Evolutionary conservation across 1,140 invertebrate species (phyloP).

Genomic region (Drosophila pseudoananassae): DNA sequence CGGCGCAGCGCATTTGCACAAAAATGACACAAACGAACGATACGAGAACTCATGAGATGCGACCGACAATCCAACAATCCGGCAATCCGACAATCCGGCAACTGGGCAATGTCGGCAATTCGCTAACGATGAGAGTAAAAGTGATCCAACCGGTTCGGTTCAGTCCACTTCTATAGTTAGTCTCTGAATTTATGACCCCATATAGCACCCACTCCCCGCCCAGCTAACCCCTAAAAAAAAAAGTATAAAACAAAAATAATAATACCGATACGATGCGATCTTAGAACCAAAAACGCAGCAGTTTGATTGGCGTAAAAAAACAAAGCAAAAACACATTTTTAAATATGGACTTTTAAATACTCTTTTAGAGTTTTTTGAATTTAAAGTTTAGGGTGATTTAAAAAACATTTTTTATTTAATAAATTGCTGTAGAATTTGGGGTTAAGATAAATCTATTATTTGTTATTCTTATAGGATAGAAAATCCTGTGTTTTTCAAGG

Average conservation of each 20-base stretch:
- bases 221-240: slow-evolving; percentile 5
- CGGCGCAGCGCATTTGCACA: slow-evolving; percentile 31
- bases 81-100: background rate
- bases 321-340: slow-evolving; percentile 25
- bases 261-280: slow-evolving; percentile 44
- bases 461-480: background rate
- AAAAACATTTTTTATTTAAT: too few relatives aligned
- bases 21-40: background rate
- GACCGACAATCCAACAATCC: slow-evolving; percentile 29
- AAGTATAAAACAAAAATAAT: slow-evolving; percentile 8
- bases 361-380: background rate
- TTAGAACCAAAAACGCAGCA: slow-evolving; percentile 68
- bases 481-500: too few relatives aligned
- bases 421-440: too few relatives aligned
- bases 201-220: slow-evolving; percentile 32
- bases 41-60: slow-evolving; percentile 48
- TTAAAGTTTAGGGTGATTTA: background rate
- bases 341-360: background rate
- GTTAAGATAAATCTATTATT: too few relatives aligned
- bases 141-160: slow-evolving; percentile 66
- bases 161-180: slow-evolving; percentile 74
- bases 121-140: slow-evolving; percentile 77
- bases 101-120: slow-evolving; percentile 23
- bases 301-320: slow-evolving; percentile 58
- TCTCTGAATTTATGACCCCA: slow-evolving; percentile 66